These are phyloP conservation scores for Hippocampus barbouri DNA, from an alignment of 2,113 vertebrate species.

Conservation along the genomic window DNA sequence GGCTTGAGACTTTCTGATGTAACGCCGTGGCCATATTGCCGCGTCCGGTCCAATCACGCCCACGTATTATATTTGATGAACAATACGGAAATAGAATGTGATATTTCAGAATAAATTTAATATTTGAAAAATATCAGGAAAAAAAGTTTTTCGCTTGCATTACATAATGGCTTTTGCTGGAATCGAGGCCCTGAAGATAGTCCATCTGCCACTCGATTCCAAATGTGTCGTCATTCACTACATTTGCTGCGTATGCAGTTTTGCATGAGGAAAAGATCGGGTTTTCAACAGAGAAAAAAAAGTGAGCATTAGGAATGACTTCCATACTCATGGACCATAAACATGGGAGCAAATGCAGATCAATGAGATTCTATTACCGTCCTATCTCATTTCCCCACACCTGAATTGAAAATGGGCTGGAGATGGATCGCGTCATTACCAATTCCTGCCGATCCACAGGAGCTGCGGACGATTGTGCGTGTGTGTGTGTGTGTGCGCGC, in stretches of 20 bases:
- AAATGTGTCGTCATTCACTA: background rate
- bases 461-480: constrained; percentile 38
- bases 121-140: too few relatives aligned
- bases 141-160: background rate
- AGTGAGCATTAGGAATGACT: constrained; percentile 63
- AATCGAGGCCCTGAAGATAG: background rate
- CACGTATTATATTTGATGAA: constrained; percentile 31
- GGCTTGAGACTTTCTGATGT: constrained; percentile 57
- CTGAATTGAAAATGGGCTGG: constrained; percentile 67
- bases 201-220: background rate
- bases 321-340: constrained; percentile 64
- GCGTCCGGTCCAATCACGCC: constrained; percentile 49
- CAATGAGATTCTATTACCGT: constrained; percentile 75
- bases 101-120: too few relatives aligned
- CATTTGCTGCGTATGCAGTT: background rate
- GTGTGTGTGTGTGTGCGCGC: background rate
- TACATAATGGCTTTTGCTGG: background rate
- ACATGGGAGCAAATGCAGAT: constrained; percentile 72
- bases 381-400: constrained; percentile 70
- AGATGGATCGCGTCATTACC: constrained; percentile 73
- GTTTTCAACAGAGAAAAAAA: constrained; percentile 31
- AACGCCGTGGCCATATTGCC: constrained; percentile 54
- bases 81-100: background rate
- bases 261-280: constrained; percentile 35
- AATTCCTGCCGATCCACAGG: constrained; percentile 58